phyloP scores from a whole-genome alignment of 2,888 invertebrate genomes.

The Melanargia galathea region DNA sequence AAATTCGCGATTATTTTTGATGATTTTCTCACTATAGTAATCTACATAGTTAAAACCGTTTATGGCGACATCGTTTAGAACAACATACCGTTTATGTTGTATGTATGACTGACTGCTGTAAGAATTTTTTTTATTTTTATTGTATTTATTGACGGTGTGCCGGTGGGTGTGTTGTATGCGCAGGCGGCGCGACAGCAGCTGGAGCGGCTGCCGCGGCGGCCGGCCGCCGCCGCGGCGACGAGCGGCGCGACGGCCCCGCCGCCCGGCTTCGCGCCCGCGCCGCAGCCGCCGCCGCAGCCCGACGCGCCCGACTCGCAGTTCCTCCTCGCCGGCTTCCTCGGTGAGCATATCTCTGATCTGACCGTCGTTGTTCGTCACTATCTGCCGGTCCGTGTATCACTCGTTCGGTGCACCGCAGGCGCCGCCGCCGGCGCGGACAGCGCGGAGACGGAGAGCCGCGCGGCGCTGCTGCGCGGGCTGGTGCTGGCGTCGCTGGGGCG shows the following conservation, averaged over 20 bases:
- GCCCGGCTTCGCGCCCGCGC: constrained; percentile 79
- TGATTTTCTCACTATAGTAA: too few relatives aligned
- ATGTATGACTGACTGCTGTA: too few relatives aligned
- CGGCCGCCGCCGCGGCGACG: constrained; percentile 85
- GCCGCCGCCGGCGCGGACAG: constrained; percentile 52
- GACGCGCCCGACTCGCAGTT: constrained; percentile 63
- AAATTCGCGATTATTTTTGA: too few relatives aligned
- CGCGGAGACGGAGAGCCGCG: constrained; percentile 65
- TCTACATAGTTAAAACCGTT: too few relatives aligned
- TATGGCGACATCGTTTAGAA: too few relatives aligned
- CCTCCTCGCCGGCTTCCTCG: constrained; percentile 67
- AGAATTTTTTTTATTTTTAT: too few relatives aligned
- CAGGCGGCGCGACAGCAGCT: constrained; percentile 93
- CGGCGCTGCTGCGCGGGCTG: constrained; percentile 71
- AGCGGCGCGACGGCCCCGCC: constrained; percentile 79
- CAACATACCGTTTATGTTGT: too few relatives aligned
- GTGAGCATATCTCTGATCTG: too few relatives aligned
- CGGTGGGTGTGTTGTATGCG: too few relatives aligned
- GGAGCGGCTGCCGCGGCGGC: constrained; percentile 93
- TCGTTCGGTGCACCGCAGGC: constrained; percentile 59
- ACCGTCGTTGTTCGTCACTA: too few relatives aligned
- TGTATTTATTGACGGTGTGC: too few relatives aligned
- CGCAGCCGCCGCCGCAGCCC: constrained; percentile 65
- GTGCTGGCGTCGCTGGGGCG: constrained; percentile 75
- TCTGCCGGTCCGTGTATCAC: too few relatives aligned